Conservation (phyloP, 2,113 vertebrate species). For the Erpornis zantholeuca region DNA sequence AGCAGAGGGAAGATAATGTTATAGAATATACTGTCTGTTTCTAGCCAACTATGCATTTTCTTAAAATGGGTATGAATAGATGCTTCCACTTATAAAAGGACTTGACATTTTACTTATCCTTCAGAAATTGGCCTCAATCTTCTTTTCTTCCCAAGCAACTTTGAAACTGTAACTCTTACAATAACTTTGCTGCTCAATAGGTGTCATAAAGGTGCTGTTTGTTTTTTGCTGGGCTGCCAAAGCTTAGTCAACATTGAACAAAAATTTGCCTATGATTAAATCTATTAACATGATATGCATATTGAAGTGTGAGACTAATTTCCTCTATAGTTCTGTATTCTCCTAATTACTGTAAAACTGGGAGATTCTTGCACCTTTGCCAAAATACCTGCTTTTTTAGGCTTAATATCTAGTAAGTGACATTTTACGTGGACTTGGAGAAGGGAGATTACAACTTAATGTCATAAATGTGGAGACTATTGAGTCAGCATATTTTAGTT, state of each 20-base stretch:
- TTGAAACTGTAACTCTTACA: background rate
- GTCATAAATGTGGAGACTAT: background rate
- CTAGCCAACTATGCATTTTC: background rate
- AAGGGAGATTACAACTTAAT: background rate
- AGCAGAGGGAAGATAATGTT: background rate
- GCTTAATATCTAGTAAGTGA: background rate
- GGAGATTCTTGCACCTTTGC: background rate
- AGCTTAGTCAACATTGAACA: background rate
- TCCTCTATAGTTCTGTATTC: background rate
- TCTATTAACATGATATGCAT: background rate
- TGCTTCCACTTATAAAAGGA: background rate
- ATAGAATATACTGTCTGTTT: background rate
- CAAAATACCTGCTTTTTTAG: background rate
- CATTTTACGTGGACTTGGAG: background rate
- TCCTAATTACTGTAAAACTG: background rate
- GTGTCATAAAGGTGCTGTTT: background rate
- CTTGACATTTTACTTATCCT: background rate
- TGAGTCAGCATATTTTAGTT: background rate
- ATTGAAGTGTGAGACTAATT: background rate
- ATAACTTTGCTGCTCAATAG: background rate
- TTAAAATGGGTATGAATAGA: background rate
- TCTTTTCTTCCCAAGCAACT: background rate
- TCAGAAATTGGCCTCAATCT: background rate
- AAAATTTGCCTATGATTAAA: background rate
- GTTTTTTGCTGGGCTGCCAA: background rate